These are phyloP conservation scores for Deroplatys truncata DNA, from an alignment of 2,888 invertebrate genomes.

Conservation along the genomic window DNA sequence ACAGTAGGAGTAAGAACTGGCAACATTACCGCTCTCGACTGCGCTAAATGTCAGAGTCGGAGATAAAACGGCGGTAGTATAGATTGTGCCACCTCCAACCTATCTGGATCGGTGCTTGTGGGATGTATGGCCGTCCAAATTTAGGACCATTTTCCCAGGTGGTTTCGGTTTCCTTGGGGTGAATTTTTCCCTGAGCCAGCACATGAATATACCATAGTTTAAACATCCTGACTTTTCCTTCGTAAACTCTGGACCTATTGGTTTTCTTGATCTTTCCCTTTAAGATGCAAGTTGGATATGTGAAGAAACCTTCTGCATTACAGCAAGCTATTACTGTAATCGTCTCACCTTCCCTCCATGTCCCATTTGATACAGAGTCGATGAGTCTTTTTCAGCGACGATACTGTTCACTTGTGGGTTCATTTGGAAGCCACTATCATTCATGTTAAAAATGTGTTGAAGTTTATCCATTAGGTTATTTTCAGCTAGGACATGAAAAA, in stretches of 20 bases:
- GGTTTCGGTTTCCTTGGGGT: neutral
- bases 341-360: neutral
- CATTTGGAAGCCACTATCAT: neutral
- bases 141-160: neutral
- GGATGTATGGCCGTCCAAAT: neutral
- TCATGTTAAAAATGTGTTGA: neutral
- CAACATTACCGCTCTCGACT: too few relatives aligned
- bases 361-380: neutral
- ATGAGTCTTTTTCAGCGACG: neutral
- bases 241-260: neutral
- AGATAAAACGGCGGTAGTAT: too few relatives aligned
- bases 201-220: neutral
- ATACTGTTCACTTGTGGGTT: neutral
- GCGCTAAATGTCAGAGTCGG: too few relatives aligned
- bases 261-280: neutral
- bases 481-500: neutral
- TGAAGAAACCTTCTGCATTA: neutral
- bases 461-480: neutral
- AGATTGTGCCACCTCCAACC: neutral
- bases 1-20: too few relatives aligned
- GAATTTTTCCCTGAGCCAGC: neutral
- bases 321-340: neutral
- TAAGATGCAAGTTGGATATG: neutral
- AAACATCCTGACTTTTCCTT: neutral
- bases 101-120: neutral